phyloP scores from a whole-genome alignment of 2,113 vertebrate species.

The Coryphaenoides rupestris region DNA sequence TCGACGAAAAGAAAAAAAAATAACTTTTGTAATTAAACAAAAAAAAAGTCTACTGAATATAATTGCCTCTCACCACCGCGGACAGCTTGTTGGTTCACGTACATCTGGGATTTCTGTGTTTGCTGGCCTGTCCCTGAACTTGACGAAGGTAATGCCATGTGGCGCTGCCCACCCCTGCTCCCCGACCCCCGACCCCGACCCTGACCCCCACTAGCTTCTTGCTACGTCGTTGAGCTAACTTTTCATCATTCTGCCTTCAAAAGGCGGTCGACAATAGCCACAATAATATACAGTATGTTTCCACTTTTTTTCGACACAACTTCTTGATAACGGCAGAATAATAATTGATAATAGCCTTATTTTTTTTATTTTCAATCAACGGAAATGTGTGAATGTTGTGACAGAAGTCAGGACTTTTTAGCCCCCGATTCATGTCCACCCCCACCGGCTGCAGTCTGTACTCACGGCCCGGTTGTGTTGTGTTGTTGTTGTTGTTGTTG shows the following conservation, averaged over 20 bases:
- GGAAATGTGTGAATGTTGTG: slow-evolving; percentile 42
- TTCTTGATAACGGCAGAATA: slow-evolving; percentile 24
- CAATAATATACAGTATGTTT: slow-evolving; percentile 3
- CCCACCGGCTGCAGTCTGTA: too few species aligned
- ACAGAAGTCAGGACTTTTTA: slow-evolving; percentile 29
- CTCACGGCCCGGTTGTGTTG: neutral
- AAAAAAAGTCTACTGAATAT: slow-evolving; percentile 74
- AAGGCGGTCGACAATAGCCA: slow-evolving; percentile 29
- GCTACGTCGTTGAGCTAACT: slow-evolving; percentile 8
- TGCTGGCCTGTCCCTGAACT: slow-evolving; percentile 45
- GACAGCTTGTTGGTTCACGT: slow-evolving; percentile 43
- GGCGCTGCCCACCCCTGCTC: slow-evolving; percentile 3
- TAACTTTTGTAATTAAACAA: slow-evolving; percentile 59
- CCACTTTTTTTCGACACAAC: slow-evolving; percentile 42
- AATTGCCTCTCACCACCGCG: slow-evolving; percentile 49
- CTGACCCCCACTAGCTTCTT: slow-evolving; percentile 28
- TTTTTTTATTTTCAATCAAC: slow-evolving; percentile 21
- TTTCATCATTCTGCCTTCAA: slow-evolving; percentile 43
- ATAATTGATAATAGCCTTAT: slow-evolving; percentile 14
- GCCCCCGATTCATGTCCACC: slow-evolving; percentile 11
- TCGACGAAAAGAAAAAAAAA: slow-evolving; percentile 33
- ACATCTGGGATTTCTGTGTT: slow-evolving; percentile 35
- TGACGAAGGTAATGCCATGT: slow-evolving; percentile 28
- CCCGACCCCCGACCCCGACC: too few species aligned
- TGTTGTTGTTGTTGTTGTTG: too few species aligned